Percentiles rank a stretch among this genome's conserved stretches.
Conservation (phyloP, 2,888 invertebrate species). For the Tyria jacobaeae region DNA sequence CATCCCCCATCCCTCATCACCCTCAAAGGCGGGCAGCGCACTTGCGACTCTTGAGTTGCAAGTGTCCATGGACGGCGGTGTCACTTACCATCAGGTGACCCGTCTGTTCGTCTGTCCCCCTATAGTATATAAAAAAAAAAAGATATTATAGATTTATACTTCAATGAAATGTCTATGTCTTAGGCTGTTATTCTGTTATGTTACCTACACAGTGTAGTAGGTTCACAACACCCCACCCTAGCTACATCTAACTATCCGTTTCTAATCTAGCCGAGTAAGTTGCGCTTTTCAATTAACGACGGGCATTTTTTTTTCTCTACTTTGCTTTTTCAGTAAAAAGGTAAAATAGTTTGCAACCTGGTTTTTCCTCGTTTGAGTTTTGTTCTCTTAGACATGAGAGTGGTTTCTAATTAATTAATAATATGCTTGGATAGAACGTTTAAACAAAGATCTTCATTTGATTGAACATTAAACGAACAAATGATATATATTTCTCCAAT, state of each 20-base stretch:
- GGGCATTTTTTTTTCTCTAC: slow-evolving; percentile 56
- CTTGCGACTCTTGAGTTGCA: too few species aligned
- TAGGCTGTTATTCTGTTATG: neutral
- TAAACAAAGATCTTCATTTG: neutral
- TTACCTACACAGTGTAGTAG: slow-evolving; percentile 20
- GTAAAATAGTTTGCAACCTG: slow-evolving; percentile 35
- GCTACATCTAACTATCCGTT: slow-evolving; percentile 38
- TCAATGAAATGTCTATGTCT: neutral
- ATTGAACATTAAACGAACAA: neutral
- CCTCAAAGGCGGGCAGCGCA: too few species aligned
- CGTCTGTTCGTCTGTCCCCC: too few species aligned
- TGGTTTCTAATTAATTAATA: slow-evolving; percentile 12
- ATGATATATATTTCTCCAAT: neutral
- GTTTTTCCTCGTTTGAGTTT: slow-evolving; percentile 20
- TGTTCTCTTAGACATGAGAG: neutral
- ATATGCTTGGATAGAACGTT: neutral
- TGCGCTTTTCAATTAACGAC: slow-evolving; percentile 68
- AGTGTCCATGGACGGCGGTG: too few species aligned
- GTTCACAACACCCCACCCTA: slow-evolving; percentile 29
- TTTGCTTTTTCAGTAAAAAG: slow-evolving; percentile 43
- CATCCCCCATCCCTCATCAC: too few species aligned
- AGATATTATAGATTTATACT: too few species aligned
- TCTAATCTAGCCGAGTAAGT: slow-evolving; percentile 60
- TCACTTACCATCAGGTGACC: too few species aligned
- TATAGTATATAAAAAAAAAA: too few species aligned